Conservation (phyloP, 2,797 vertebrate species). For the Botia almorhae region DNA sequence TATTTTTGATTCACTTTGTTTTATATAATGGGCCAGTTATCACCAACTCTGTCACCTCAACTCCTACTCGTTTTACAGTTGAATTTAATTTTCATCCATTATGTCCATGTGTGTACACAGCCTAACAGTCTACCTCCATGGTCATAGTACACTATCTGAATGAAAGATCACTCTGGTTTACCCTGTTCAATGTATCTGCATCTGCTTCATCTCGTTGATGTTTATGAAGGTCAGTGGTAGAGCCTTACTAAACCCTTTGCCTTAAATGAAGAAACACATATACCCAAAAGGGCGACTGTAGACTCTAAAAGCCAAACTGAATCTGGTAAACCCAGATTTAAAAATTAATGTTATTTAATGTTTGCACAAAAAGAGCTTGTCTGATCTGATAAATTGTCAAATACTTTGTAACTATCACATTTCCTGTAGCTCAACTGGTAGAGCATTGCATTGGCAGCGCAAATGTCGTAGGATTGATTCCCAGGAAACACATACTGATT, state of each 20-base stretch:
- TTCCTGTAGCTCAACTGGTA: no score
- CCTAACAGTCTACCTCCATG: constrained; percentile 45
- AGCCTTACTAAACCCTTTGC: constrained; percentile 63
- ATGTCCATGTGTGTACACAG: constrained; percentile 18
- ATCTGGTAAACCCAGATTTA: neutral
- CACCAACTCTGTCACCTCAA: neutral
- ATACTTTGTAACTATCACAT: constrained; percentile 45
- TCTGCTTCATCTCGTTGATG: neutral
- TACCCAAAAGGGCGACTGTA: constrained; percentile 19
- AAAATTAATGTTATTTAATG: constrained; percentile 21
- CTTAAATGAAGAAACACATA: constrained; percentile 58
- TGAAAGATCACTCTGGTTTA: neutral
- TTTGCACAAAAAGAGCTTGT: constrained; percentile 29
- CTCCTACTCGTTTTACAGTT: neutral
- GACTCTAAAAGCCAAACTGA: constrained; percentile 13
- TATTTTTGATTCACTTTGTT: constrained; percentile 1
- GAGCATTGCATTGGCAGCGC: no score
- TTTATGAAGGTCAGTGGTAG: constrained; percentile 24
- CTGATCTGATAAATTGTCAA: constrained; percentile 16
- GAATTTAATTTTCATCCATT: neutral
- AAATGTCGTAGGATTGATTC: no score
- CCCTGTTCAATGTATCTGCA: neutral
- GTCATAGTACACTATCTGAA: neutral
- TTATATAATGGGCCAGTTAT: neutral
- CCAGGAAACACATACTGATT: no score